These are phyloP conservation scores for Ursus arctos DNA, from an alignment of 2,113 vertebrate genomes.

Conservation along the genomic window DNA sequence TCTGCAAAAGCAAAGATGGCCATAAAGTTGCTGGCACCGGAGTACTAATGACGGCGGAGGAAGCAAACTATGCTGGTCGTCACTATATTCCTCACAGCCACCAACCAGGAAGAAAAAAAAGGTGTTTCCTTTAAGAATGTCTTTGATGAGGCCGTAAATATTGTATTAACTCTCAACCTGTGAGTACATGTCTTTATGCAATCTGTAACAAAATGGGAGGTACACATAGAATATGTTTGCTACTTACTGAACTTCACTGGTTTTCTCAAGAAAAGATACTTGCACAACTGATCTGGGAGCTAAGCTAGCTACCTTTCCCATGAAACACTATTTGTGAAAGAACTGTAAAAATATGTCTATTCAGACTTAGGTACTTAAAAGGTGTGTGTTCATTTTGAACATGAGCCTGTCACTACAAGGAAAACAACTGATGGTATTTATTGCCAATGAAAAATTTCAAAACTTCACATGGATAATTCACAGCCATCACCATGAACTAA, in stretches of 20 bases:
- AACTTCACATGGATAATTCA: neutral
- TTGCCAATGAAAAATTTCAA: neutral
- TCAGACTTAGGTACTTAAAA: neutral
- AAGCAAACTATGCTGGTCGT: neutral
- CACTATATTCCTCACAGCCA: neutral
- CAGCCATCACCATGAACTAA: neutral
- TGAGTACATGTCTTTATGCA: neutral
- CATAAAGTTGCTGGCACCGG: neutral
- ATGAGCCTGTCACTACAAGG: neutral
- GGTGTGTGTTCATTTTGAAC: neutral
- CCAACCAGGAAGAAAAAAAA: neutral
- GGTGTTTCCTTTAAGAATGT: neutral
- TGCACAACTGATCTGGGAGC: neutral
- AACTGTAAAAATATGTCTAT: neutral
- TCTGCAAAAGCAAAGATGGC: neutral
- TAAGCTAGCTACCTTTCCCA: neutral
- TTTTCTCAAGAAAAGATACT: neutral
- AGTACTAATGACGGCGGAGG: neutral
- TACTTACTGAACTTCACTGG: neutral
- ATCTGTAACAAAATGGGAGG: neutral
- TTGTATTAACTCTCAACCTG: neutral
- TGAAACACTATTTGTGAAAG: neutral
- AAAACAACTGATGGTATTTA: neutral
- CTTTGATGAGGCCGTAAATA: constrained; percentile 16
- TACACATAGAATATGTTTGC: neutral